Conservation (phyloP, 1,140 invertebrate genomes). For the Pseudomyrmex dendroicus region DNA sequence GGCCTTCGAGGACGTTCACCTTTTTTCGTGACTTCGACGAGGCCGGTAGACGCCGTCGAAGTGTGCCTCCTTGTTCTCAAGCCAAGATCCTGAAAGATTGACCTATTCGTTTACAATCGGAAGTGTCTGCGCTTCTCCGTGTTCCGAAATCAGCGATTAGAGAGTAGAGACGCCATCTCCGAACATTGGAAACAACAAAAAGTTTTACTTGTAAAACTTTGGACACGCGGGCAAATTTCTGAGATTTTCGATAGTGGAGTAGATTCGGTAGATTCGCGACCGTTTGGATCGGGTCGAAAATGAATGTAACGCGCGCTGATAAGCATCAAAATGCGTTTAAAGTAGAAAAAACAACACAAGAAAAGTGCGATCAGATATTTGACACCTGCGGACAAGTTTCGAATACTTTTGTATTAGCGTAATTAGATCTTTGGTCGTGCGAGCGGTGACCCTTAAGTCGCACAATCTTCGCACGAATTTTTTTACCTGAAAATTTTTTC, state of each 20-base stretch:
- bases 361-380: neutral
- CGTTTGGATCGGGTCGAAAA: too few species aligned
- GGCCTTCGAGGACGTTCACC: slow-evolving; percentile 83
- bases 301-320: too few species aligned
- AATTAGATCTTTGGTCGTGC: slow-evolving; percentile 43
- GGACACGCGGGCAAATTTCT: too few species aligned
- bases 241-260: too few species aligned
- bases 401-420: slow-evolving; percentile 32
- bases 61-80: slow-evolving; percentile 55
- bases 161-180: too few species aligned
- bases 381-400: slow-evolving; percentile 13
- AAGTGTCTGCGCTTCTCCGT: neutral
- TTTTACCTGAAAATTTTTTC: neutral
- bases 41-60: slow-evolving; percentile 71
- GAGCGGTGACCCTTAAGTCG: slow-evolving; percentile 21
- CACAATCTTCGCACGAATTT: neutral
- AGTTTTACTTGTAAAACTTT: too few species aligned
- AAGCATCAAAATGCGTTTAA: too few species aligned
- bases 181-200: neutral
- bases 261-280: too few species aligned
- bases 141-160: neutral
- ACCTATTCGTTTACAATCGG: slow-evolving; percentile 40
- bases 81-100: slow-evolving; percentile 56
- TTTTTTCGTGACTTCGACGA: slow-evolving; percentile 83
- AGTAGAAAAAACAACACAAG: too few species aligned